A percentile compares a stretch with the other conserved stretches of the same genome.
phyloP scores from a whole-genome alignment of 64 coral and sea anemone genomes.

The Dendrophyllia cribrosa region DNA sequence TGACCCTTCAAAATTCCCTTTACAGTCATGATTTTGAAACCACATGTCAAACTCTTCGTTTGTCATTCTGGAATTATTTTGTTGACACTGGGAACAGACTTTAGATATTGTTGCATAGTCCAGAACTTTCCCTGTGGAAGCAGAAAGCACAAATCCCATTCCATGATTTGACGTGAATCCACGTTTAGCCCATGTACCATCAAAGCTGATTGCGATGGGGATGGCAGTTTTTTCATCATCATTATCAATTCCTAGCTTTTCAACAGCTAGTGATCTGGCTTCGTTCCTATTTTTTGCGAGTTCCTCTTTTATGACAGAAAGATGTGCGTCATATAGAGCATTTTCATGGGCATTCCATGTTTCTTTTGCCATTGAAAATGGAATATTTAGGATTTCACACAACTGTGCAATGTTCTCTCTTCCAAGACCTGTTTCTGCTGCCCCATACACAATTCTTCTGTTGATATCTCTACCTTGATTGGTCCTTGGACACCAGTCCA shows the following conservation, averaged over 20 bases:
- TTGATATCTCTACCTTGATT: too few species aligned
- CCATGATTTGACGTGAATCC: not conserved
- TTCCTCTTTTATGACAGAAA: too few species aligned
- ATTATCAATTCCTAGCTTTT: not conserved
- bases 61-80: not conserved
- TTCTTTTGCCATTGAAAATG: too few species aligned
- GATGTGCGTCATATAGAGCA: too few species aligned
- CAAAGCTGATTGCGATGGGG: not conserved
- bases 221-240: not conserved
- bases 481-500: too few species aligned
- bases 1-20: slow-evolving; percentile 19
- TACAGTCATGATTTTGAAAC: slow-evolving; percentile 10
- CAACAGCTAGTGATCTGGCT: too few species aligned
- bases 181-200: slow-evolving; percentile 6
- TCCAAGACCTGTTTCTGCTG: too few species aligned
- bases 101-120: slow-evolving; percentile 1
- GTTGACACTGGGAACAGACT: not conserved
- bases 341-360: too few species aligned
- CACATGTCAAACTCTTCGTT: not conserved
- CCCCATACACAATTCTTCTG: too few species aligned
- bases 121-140: not conserved
- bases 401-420: too few species aligned
- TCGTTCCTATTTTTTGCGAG: too few species aligned
- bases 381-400: too few species aligned
- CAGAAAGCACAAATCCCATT: slow-evolving; percentile 16